Conservation (phyloP, 2,113 vertebrate species). For the Myrmecobius fasciatus region DNA sequence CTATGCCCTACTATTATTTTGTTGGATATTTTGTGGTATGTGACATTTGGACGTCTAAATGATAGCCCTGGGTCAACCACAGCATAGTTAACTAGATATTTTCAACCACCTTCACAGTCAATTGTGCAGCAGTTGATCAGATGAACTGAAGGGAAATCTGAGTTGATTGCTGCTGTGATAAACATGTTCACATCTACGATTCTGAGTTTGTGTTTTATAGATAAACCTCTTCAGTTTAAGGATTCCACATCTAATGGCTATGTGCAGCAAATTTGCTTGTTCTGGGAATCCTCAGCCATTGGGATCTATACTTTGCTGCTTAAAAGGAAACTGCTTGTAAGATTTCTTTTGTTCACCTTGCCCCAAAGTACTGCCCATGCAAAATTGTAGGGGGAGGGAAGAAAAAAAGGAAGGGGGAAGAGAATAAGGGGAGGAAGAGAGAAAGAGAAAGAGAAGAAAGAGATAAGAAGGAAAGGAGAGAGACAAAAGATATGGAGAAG, state of each 20-base stretch:
- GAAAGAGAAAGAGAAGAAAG: background rate
- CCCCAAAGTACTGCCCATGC: background rate
- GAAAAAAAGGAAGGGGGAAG: too few relatives aligned
- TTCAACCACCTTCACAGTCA: conserved; percentile 5
- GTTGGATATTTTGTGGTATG: background rate
- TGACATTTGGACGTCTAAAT: background rate
- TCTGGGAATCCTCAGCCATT: background rate
- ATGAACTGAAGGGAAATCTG: background rate
- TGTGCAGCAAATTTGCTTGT: background rate
- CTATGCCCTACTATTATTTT: background rate
- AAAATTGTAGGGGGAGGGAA: background rate
- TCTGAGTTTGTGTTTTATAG: background rate
- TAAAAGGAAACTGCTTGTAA: background rate
- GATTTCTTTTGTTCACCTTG: background rate
- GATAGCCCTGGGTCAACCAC: conserved; percentile 6
- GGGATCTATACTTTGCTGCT: background rate
- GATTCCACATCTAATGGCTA: background rate
- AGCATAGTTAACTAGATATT: background rate
- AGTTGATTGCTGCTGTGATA: conserved; percentile 30
- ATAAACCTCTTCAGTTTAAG: background rate
- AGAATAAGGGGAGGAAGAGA: too few relatives aligned
- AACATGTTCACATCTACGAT: background rate
- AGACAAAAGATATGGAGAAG: background rate
- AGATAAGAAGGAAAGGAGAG: too few relatives aligned
- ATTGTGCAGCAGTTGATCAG: conserved; percentile 21